Base-by-base conservation (phyloP, 2,888 invertebrate genomes). In the Zele albiditarsus region DNA sequence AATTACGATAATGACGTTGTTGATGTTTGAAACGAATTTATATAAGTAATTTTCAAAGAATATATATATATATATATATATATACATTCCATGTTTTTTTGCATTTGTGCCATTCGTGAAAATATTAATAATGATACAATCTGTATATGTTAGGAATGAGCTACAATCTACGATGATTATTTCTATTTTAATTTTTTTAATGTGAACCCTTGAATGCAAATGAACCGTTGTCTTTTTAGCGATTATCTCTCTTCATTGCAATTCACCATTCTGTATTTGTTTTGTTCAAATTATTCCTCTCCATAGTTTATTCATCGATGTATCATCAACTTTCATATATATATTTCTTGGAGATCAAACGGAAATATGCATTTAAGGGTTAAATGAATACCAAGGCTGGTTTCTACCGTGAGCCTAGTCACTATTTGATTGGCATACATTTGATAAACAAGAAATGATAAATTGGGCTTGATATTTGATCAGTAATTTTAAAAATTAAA, bases 1-100 rank as follows among this genome's bases (percentile, higher is more conserved):
- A 89, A 89, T 82, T 89, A 89, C 77, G 88, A 89, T 79, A 89
- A 88, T 75, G 89, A 89, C 68, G 85, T 88, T 73, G 89, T 89
- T 79, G 89, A 89, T 77, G 89, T 89, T 77, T 88, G 80, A 85
- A 70, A 77, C 75, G 74, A 77, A 77, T 74, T 73, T 3, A 75
- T 77, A 65, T 57, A 38, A 71, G 20, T 31, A 69, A 69, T 31
- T 57, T 57, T 8, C 16, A 20, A 2, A 53, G 20, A 20, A 53
- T 20, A 53, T 53, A 20, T 53, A 53, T 53, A 58, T 60, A 70
- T 70, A n/a, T n/a, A n/a, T n/a, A 53, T 20, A 53, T 53, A 20
- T 53, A 53, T 53, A 58, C 70, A 70, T 70, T 70, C 70, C 70
- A 70, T 70, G 23, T 20, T 57, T 69, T 31, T 33, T 70, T 70